These are phyloP conservation scores for Tokudaia muenninki DNA, from an alignment of 2,797 vertebrate species.

Conservation along the genomic window DNA sequence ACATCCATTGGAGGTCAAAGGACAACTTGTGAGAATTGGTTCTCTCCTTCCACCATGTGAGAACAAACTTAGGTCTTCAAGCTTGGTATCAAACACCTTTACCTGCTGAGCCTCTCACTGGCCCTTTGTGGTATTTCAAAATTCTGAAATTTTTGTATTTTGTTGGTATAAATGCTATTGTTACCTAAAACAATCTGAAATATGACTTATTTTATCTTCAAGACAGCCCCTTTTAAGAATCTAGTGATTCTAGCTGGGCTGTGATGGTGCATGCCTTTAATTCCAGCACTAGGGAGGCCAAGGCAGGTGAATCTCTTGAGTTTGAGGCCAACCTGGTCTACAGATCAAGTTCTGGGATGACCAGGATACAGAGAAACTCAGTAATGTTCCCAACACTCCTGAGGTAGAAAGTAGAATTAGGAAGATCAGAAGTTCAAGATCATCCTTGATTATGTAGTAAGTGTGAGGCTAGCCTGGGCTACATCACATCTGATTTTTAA, in stretches of 20 bases:
- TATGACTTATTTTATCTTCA: constrained; percentile 4
- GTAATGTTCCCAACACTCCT: not conserved
- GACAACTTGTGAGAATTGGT: not conserved
- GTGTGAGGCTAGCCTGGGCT: not conserved
- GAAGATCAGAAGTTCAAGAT: not conserved
- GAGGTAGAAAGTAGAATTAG: not conserved
- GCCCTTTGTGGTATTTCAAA: not conserved
- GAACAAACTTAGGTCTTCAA: too few species aligned
- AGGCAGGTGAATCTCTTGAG: not conserved
- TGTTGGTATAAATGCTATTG: not conserved
- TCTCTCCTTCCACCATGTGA: not conserved
- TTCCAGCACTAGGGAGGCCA: not conserved
- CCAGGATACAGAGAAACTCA: not conserved
- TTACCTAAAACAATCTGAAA: constrained; percentile 42
- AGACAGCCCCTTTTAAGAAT: not conserved
- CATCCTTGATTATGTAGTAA: not conserved
- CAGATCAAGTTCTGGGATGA: not conserved
- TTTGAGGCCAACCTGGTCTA: not conserved
- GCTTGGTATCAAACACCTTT: not conserved
- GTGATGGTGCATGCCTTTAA: not conserved
- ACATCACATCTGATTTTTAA: not conserved
- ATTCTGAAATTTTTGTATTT: constrained; percentile 32
- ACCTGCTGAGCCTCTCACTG: not conserved
- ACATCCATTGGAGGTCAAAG: not conserved
- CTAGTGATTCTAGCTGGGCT: not conserved